These are phyloP conservation scores for Falco berigora DNA, from an alignment of 2,797 vertebrate species.

Conservation along the genomic window DNA sequence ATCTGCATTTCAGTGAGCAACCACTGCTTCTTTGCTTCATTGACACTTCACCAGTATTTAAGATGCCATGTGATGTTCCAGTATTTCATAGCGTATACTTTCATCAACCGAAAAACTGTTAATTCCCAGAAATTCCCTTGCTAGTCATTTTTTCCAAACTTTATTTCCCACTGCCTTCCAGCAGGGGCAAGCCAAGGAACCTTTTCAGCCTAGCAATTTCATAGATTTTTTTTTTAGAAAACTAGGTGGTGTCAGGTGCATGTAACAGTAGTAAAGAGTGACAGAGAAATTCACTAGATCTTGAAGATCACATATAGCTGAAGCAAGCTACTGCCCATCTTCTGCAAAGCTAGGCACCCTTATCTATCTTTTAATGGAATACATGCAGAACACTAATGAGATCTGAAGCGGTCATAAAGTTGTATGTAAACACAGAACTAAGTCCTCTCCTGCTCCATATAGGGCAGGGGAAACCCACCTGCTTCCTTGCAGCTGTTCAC, in stretches of 20 bases:
- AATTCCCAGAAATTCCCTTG: neutral
- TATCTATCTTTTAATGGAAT: neutral
- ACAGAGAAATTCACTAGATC: neutral
- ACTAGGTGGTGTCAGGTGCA: neutral
- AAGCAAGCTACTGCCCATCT: neutral
- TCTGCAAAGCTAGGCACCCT: neutral
- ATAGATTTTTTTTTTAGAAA: neutral
- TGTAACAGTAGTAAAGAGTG: neutral
- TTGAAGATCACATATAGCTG: neutral
- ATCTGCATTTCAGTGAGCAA: neutral
- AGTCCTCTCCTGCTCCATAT: neutral
- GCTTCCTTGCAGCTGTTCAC: neutral
- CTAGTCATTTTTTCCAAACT: neutral
- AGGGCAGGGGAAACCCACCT: neutral
- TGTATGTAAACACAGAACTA: neutral
- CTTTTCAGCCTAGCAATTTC: neutral
- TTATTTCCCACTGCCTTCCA: neutral
- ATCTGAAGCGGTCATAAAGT: neutral
- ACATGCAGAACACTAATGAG: neutral
- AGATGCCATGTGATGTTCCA: neutral
- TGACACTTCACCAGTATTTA: neutral
- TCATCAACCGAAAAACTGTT: neutral
- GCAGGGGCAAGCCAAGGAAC: neutral
- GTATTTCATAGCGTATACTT: neutral
- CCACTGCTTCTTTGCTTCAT: neutral